Percentiles rank a stretch among this genome's conserved stretches.
Conservation (phyloP, 2,797 vertebrate genomes). For the Fundulus diaphanus region DNA sequence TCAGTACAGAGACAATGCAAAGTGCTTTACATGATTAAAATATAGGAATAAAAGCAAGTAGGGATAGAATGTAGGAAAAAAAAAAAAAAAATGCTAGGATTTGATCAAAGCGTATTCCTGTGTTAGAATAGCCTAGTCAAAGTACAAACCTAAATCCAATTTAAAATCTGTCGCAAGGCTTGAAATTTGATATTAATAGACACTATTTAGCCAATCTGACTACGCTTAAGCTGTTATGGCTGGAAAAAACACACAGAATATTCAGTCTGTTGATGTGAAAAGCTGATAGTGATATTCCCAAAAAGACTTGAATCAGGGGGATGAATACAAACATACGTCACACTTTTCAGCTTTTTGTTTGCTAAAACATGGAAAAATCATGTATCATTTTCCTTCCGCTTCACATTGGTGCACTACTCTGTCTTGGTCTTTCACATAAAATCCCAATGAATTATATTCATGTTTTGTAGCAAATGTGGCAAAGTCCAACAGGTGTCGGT, state of each 20-base stretch:
- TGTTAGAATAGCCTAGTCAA: no score
- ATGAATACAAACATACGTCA: background rate
- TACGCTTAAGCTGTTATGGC: no score
- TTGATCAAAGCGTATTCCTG: background rate
- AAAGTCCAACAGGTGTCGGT: background rate
- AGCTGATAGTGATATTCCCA: background rate
- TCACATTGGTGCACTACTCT: background rate
- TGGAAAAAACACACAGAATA: no score
- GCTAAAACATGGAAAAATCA: background rate
- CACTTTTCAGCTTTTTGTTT: background rate
- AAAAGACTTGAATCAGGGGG: background rate
- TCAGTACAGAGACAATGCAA: no score
- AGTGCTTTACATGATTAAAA: no score
- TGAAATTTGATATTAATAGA: background rate
- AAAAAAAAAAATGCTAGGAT: no score
- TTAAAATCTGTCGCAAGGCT: background rate
- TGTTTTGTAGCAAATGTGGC: background rate
- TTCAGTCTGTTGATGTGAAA: background rate
- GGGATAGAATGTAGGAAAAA: no score
- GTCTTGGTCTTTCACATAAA: background rate
- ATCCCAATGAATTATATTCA: background rate
- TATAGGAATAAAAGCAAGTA: no score
- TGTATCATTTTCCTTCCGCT: background rate
- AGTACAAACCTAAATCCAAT: background rate
- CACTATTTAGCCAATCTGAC: background rate